Evolutionary conservation across 2,797 vertebrate species (phyloP), one percentile per base, ranked within the genome.

Genomic region (Spea hammondii): DNA sequence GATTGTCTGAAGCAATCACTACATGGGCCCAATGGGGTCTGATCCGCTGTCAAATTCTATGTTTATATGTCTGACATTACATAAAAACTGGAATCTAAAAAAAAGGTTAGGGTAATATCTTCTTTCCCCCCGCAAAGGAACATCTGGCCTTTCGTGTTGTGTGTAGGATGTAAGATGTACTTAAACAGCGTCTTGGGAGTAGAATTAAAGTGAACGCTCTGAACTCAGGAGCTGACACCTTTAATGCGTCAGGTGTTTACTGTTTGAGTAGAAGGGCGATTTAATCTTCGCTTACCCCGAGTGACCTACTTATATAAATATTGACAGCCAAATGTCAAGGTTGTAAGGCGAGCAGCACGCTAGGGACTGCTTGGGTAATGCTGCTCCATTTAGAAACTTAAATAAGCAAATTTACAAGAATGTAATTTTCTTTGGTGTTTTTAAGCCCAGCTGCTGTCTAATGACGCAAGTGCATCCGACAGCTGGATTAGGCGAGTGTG

Each of bases 241-340:
- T 57, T 78, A 72, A 72, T 55, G 69, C 14, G 48, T 65, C 62
- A 78, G 70, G 46, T 78, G 53, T 78, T 70, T 57, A 48, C 6
- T 6, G 51, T 53, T 17, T 13, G 53, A 67, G 60, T 44, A 32
- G 45, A 73, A 51, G 64, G 14, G 70, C 54, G 62, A 74, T 46
- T 59, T 72, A 14, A 62, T 73, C 49, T 60, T 79, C 77, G 14
- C 53, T 79, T 62, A 68, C 64, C 68, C 77, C 47, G 47, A 8
- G 17, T 79, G 64, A 79, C 70, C 71, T 74, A 45, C 65, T 65
- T 72, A n/a, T 78, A 65, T 49, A 78, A 66, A 72, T 72, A 78
- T 57, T 78, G 60, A 72, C 69, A 49, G 69, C 32, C 45, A 47
- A 68, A 54, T 75, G 17, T 50, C 3, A 13, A 76, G 64, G 9